Evolutionary conservation across 2,797 vertebrate genomes (phyloP), one percentile per base, ranked within the genome.

Genomic region (Anguilla marmorata): DNA sequence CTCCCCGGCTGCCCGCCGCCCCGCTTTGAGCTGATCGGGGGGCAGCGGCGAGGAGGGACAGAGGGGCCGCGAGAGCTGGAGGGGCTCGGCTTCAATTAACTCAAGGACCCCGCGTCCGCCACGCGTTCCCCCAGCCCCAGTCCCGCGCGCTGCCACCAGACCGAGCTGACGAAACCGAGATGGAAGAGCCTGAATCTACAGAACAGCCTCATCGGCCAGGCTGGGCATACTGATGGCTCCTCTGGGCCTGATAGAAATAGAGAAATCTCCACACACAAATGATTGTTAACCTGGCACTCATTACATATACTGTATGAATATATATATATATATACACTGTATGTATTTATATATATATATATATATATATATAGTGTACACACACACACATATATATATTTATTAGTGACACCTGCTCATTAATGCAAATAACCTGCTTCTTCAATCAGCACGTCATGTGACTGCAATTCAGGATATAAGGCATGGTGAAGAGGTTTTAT

Each of bases 41-140:
- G 60, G 27, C 56, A 80, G 8, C 41, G n/a, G 56, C 19, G 52
- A 79, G 37, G 86, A 48, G 76, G 54, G 24, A 86, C 72, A 66
- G 48, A 92, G 93, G 91, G 89, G 92, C 94, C 93, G 90, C 90
- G 86, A 92, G 93, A 93, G 92, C 94, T 89, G 92, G 91, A 94
- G 94, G 95, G 88, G 93, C 92, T 93, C 93, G 93, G 94, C 93
- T 95, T 93, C 95, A 95, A 95, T 96, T 95, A 95, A 94, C 93
- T 93, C 79, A 89, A 91, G 91, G 93, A 93, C 92, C 91, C 92
- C 89, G 9, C 84, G 88, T 90, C 92, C 91, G 92, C 85, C 90
- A 93, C 92, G 89, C 90, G 86, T 88, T 91, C 92, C 92, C 89
- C 93, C 91, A 79, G 91, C 92, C 91, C 91, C 63, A 87, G 91